Percentiles rank a stretch among this genome's conserved stretches.
phyloP scores from a whole-genome alignment of 2,113 vertebrate genomes.

The Canis aureus region DNA sequence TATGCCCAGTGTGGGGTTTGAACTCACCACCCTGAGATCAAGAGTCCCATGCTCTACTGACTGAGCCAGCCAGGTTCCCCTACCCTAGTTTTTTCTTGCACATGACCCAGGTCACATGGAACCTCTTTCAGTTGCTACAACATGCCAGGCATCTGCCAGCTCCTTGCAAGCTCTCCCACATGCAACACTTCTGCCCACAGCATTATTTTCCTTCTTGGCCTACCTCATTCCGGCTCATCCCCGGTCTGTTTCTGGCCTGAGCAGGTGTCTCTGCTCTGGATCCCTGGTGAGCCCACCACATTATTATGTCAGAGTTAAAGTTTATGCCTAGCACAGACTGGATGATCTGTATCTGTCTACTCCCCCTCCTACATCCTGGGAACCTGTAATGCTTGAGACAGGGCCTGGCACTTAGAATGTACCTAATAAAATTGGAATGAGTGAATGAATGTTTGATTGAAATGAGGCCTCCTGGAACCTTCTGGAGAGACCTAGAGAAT shows the following conservation, averaged over 20 bases:
- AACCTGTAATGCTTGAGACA: background rate
- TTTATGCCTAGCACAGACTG: background rate
- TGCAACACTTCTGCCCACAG: background rate
- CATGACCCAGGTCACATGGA: background rate
- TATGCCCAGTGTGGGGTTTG: background rate
- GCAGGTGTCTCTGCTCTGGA: background rate
- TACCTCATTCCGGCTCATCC: background rate
- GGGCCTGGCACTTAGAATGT: background rate
- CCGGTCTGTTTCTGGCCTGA: background rate
- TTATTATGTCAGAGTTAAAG: background rate
- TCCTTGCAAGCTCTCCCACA: conserved; percentile 5
- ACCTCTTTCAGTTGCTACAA: conserved; percentile 36
- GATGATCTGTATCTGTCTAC: background rate
- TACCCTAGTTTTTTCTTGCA: background rate
- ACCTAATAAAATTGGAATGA: background rate
- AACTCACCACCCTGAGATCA: background rate
- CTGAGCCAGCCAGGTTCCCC: background rate
- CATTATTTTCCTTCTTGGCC: conserved; percentile 6
- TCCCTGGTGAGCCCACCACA: background rate
- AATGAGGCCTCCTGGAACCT: background rate
- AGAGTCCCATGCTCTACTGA: background rate
- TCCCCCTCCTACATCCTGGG: background rate
- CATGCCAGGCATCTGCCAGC: background rate
- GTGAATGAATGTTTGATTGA: background rate
- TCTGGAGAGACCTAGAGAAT: background rate